phyloP scores from a whole-genome alignment of 2,888 invertebrate genomes.

The Pristionchus arcanus region DNA sequence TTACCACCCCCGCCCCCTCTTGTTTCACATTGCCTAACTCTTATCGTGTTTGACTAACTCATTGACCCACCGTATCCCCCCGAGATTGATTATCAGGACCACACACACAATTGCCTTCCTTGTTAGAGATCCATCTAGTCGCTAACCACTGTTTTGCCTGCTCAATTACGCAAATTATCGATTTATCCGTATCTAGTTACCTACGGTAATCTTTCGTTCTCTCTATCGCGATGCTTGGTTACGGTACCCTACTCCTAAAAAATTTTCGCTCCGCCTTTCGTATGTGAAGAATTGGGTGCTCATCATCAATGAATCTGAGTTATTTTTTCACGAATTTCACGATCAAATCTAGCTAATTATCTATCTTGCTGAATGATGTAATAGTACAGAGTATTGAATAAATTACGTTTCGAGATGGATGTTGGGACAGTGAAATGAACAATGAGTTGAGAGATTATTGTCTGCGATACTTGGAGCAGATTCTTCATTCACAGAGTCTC shows the following conservation, averaged over 20 bases:
- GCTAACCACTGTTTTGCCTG: slow-evolving; percentile 31
- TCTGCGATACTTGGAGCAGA: not conserved
- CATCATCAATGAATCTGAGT: slow-evolving; percentile 39
- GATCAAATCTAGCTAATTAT: slow-evolving; percentile 24
- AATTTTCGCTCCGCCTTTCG: slow-evolving; percentile 23
- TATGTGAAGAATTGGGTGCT: slow-evolving; percentile 48
- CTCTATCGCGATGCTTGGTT: slow-evolving; percentile 30
- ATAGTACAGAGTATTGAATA: slow-evolving; percentile 51
- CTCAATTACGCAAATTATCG: slow-evolving; percentile 7
- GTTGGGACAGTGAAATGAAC: not conserved
- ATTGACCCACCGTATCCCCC: slow-evolving; percentile 30
- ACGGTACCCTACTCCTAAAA: slow-evolving; percentile 25
- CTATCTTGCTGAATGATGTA: slow-evolving; percentile 19
- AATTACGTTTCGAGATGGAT: not conserved
- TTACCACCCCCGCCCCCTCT: not conserved
- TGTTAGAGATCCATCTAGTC: not conserved
- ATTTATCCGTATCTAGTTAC: slow-evolving; percentile 17
- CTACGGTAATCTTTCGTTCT: slow-evolving; percentile 38
- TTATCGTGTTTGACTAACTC: not conserved
- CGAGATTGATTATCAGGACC: slow-evolving; percentile 35
- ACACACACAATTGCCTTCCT: slow-evolving; percentile 21
- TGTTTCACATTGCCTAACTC: slow-evolving; percentile 18
- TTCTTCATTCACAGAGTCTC: too few species aligned
- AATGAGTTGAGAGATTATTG: not conserved
- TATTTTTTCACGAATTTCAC: slow-evolving; percentile 42